These are phyloP conservation scores for Elysia chlorotica DNA, from an alignment of 1,140 invertebrate species.

Conservation along the genomic window DNA sequence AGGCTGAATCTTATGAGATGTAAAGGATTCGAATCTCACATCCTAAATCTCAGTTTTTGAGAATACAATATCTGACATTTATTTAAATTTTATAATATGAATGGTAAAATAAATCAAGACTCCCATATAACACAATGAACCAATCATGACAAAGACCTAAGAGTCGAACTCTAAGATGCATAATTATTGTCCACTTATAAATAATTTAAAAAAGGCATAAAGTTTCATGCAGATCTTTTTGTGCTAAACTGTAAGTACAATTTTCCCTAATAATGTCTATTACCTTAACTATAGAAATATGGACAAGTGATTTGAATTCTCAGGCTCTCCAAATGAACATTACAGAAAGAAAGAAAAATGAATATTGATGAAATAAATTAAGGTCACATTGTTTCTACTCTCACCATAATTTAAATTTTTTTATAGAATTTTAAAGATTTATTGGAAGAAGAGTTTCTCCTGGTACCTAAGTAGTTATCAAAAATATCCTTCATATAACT, in stretches of 20 bases:
- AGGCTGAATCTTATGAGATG: too few relatives aligned
- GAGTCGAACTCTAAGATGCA: background rate
- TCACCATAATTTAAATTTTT: too few relatives aligned
- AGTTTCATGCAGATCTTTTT: too few relatives aligned
- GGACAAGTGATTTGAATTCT: background rate
- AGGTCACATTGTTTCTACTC: too few relatives aligned
- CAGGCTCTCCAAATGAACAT: background rate
- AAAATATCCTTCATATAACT: constrained; percentile 15
- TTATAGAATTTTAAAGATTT: too few relatives aligned
- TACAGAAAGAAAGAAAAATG: background rate
- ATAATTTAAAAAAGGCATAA: background rate
- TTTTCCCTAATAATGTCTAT: background rate
- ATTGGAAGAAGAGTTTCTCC: background rate
- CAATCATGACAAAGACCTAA: background rate
- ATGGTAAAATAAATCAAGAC: too few relatives aligned
- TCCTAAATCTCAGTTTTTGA: too few relatives aligned
- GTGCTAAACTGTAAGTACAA: background rate
- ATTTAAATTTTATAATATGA: too few relatives aligned
- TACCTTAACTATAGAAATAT: background rate
- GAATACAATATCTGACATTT: background rate
- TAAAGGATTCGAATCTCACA: too few relatives aligned
- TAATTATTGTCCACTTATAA: background rate
- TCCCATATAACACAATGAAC: too few relatives aligned
- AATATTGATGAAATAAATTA: background rate
- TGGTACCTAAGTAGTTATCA: background rate